These are phyloP conservation scores for Dicaeum eximium DNA, from an alignment of 2,113 vertebrate species.

Conservation along the genomic window DNA sequence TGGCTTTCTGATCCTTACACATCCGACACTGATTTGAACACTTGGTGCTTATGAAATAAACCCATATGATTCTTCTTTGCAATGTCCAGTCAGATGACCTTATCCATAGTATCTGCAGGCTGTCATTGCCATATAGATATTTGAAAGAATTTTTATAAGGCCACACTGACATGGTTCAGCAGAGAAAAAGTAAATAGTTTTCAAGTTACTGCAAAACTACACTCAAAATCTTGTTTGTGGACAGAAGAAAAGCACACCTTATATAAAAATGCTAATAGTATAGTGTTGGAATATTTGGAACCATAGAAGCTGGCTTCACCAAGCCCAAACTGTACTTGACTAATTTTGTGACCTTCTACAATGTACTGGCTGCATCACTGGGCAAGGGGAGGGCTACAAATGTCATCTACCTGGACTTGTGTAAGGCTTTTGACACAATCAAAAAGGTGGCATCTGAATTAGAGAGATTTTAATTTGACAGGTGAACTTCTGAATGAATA, in stretches of 20 bases:
- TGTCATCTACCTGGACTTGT: background rate
- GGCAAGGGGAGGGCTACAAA: background rate
- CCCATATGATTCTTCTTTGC: background rate
- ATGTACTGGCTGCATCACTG: background rate
- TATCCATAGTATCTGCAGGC: background rate
- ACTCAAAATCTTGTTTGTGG: background rate
- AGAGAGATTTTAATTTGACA: background rate
- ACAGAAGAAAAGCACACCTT: background rate
- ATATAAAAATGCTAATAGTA: background rate
- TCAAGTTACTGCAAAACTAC: background rate
- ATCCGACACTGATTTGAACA: rapidly evolving
- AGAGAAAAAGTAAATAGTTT: background rate
- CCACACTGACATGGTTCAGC: background rate
- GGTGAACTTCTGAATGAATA: background rate
- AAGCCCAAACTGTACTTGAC: background rate
- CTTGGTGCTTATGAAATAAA: background rate
- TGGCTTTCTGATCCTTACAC: background rate
- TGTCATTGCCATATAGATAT: background rate
- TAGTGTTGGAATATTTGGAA: background rate
- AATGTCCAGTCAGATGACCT: background rate
- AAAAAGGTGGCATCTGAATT: background rate
- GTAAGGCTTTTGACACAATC: background rate
- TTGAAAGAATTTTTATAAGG: background rate
- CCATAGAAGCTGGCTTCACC: background rate
- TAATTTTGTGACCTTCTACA: background rate